Base-by-base conservation (phyloP, 2,797 vertebrate genomes). In the Sphenopsis melanotis region DNA sequence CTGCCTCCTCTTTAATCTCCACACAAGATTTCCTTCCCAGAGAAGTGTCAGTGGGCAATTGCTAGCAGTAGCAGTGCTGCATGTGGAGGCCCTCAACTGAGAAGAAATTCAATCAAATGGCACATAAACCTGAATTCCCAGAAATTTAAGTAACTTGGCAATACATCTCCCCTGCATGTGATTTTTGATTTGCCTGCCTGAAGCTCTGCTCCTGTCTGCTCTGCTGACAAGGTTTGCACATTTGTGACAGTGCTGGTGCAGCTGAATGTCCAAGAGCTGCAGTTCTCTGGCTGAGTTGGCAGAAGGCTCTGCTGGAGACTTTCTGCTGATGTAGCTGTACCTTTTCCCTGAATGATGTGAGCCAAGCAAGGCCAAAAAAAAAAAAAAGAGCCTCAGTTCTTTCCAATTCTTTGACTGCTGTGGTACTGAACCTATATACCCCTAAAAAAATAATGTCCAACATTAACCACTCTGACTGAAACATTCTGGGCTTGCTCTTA, bases 1-100 rank as follows among this genome's bases (percentile, higher is more conserved):
- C 72, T 91, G 71, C 72, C 69, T 87, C 89, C 53, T 89, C 75
- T 92, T 94, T 87, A 93, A 90, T 94, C 91, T 90, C 44, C n/a
- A 5, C 79, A 15, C 21, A 79, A 84, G 74, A 83, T 74, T 83
- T 0, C 8, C 63, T 93, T 95, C 78, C n/a, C 60, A 79, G 75
- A 95, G 82, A 84, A 61, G 56, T 60, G 44, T 94, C 91, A 94
- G 32, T 85, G 66, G 78, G 63, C 68, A 29, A 9, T 68, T 88
- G 66, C 36, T 39, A 61, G 52, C 57, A 86, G 76, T 27, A 76
- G 49, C 50, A 9, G 9, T 46, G 44, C 36, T 82, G 29, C 44
- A 6, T 44, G 46, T 71, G 44, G 8, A 8, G 50, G 41, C 70
- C 53, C 46, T 81, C 61, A 70, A 7, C 12, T 41, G 74, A 68